phyloP scores from a whole-genome alignment of 2,113 vertebrate species.

The Phylloscopus trochiloides region DNA sequence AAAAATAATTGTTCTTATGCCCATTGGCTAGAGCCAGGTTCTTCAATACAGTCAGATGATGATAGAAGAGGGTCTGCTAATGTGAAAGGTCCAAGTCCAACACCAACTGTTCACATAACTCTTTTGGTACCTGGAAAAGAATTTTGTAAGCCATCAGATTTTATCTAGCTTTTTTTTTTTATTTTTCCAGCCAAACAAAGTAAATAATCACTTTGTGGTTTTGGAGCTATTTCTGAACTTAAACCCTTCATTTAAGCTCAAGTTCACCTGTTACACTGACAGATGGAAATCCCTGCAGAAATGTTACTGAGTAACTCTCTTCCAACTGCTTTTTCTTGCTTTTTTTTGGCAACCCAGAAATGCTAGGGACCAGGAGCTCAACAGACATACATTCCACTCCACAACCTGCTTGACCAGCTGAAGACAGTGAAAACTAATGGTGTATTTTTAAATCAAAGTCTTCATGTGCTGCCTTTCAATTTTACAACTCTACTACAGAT shows the following conservation, averaged over 20 bases:
- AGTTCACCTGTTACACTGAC: not conserved
- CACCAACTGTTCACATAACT: not conserved
- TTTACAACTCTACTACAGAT: not conserved
- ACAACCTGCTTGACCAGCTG: not conserved
- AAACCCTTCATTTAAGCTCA: not conserved
- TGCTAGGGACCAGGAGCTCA: not conserved
- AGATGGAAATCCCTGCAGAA: not conserved
- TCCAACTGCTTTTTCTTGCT: not conserved
- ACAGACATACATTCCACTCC: not conserved
- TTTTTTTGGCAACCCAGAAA: not conserved
- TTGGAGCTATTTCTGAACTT: not conserved
- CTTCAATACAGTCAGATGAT: not conserved
- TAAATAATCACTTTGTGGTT: not conserved
- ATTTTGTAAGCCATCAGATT: not conserved
- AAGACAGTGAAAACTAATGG: not conserved
- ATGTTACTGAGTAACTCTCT: not conserved
- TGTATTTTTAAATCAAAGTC: not conserved
- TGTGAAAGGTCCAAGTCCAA: not conserved
- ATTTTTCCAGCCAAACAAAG: not conserved
- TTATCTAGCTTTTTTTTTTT: not conserved
- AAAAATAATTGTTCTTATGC: not conserved
- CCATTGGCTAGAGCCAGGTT: fast-evolving
- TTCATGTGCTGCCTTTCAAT: not conserved
- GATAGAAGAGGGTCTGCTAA: not conserved
- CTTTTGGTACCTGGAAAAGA: not conserved